Evolutionary conservation across 2,888 invertebrate species (phyloP).

Genomic region (Cheilosia scutellata): DNA sequence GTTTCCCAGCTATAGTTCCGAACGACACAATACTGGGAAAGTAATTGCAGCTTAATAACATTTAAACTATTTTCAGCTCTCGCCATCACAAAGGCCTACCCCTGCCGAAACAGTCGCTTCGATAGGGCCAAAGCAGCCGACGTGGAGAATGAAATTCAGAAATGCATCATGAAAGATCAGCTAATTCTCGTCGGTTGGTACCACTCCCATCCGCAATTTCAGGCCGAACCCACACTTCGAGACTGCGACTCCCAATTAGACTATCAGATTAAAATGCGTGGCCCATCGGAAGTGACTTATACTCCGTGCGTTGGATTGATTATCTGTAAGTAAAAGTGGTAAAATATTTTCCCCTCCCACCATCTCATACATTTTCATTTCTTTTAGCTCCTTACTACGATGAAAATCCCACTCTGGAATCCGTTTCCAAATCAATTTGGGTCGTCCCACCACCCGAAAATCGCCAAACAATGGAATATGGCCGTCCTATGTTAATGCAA

Average conservation of each 20-base stretch:
- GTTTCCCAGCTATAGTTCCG: too few species aligned
- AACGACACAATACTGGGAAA: too few species aligned
- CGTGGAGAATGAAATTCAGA: constrained; percentile 92
- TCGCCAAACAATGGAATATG: constrained; percentile 93
- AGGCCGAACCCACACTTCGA: constrained; percentile 93
- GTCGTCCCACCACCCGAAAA: constrained; percentile 98
- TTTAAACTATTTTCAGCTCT: constrained; percentile 87
- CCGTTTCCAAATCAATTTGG: constrained; percentile 95
- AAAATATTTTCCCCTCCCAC: not conserved
- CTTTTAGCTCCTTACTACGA: constrained; percentile 92
- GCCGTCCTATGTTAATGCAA: constrained; percentile 95
- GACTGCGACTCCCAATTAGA: constrained; percentile 97
- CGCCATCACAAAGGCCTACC: constrained; percentile 94
- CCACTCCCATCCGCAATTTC: constrained; percentile 95
- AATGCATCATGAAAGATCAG: constrained; percentile 92
- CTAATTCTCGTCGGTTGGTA: constrained; percentile 96
- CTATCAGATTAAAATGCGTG: constrained; percentile 97
- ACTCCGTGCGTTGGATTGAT: constrained; percentile 96
- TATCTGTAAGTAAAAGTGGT: constrained; percentile 88
- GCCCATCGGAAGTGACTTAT: constrained; percentile 95
- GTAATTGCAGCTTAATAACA: not conserved
- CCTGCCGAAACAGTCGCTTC: constrained; percentile 92
- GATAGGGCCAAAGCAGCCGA: constrained; percentile 91
- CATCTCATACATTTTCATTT: not conserved
- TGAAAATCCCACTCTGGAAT: constrained; percentile 92